Evolutionary conservation across 2,888 invertebrate species (phyloP), one percentile per base, ranked within the genome.

Genomic region (Isotomurus palustris): DNA sequence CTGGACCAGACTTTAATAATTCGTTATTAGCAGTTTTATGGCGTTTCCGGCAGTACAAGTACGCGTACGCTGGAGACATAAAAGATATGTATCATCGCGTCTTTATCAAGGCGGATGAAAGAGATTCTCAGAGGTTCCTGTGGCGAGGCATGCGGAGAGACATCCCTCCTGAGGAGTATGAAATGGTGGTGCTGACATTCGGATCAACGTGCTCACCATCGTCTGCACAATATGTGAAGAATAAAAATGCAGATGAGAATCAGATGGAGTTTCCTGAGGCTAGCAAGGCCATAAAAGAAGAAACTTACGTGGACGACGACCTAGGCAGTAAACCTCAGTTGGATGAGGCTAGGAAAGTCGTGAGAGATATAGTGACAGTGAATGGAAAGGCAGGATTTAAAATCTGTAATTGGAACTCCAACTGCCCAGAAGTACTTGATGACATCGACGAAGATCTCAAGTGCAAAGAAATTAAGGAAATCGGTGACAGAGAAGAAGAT

Each of bases 1-100:
- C 19, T 14, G 62, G 64, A 19, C 59, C 58, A 1, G 64, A 68
- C 38, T 19, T 21, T 3, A 5, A 40, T 1, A 19, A 22, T 4
- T 24, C 38, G 1, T n/a, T 50, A 2, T 1, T 24, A 1, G 22
- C n/a, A 24, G 50, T 50, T 14, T 17, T 62, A 44, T 56, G 4
- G 47, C 24, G 17, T 45, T 53, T 32, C 21, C 40, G 28, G 14
- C 8, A 10, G 3, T 8, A 41, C 5, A 40, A 35, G 17, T 19
- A 24, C 14, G 41, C 41, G 12, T 22, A 10, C 17, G 8, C 17
- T 41, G 52, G 41, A 22, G 52, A 52, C 43, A 25, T 52, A 12
- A 19, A 27, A 27, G 52, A 52, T 6, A 43, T 52, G 41, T 53
- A 45, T n/a, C 53, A 45, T 24, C 32, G 45, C 6, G 45, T 53